These are phyloP conservation scores for Drosophila prostipennis DNA, from an alignment of 2,888 invertebrate species.

Conservation along the genomic window DNA sequence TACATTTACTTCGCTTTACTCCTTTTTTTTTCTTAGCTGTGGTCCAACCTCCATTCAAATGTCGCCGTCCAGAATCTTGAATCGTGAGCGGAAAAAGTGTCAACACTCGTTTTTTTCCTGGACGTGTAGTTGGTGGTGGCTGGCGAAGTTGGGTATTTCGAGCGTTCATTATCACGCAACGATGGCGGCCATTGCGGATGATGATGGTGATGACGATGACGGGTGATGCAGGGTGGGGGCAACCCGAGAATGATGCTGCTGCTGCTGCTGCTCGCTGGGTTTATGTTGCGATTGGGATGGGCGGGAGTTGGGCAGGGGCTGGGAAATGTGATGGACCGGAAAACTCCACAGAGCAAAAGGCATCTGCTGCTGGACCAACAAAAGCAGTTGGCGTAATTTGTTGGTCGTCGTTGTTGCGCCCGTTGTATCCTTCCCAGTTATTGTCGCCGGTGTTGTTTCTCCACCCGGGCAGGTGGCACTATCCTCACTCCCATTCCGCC, in stretches of 20 bases:
- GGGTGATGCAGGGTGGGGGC: conserved; percentile 29
- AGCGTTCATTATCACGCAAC: conserved; percentile 71
- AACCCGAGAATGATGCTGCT: conserved; percentile 30
- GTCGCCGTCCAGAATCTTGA: conserved; percentile 35
- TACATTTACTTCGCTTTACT: conserved; percentile 17
- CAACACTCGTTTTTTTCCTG: conserved; percentile 37
- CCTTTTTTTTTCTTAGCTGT: neutral
- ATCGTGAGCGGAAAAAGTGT: conserved; percentile 38
- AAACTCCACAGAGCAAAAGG: conserved; percentile 77
- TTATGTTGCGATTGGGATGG: conserved; percentile 25
- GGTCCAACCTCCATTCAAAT: conserved; percentile 8
- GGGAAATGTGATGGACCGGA: conserved; percentile 76
- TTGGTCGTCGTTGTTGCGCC: conserved; percentile 68
- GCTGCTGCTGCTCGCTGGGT: conserved; percentile 22
- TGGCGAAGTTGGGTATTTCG: conserved; percentile 27
- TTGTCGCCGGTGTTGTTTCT: conserved; percentile 29
- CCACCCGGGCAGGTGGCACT: conserved; percentile 29
- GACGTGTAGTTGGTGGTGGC: conserved; percentile 1
- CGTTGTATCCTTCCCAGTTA: conserved; percentile 30
- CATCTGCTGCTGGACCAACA: conserved; percentile 78
- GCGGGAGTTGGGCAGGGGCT: conserved; percentile 36
- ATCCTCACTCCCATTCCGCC: conserved; percentile 35
- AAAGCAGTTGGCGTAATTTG: conserved; percentile 77
- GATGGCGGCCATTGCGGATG: conserved; percentile 64
- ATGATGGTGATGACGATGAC: conserved; percentile 17